Evolutionary conservation across 37 sponge, comb jelly and placozoan genomes (phyloP).

Genomic region (Ephydatia muelleri): DNA sequence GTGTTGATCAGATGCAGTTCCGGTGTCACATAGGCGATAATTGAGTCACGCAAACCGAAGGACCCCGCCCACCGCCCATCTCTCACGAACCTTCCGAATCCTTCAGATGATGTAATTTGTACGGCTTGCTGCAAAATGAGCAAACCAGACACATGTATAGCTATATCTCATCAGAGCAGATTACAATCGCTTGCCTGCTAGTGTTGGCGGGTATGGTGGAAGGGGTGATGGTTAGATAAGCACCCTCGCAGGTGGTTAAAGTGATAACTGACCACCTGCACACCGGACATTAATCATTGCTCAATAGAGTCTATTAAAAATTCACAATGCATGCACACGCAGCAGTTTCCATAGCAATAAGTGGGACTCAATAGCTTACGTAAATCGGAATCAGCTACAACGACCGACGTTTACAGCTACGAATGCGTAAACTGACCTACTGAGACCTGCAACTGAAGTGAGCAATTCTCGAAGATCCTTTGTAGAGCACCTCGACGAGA

Average conservation of each 20-base stretch:
- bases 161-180: too few species aligned
- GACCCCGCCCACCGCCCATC: background rate
- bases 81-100: constrained; percentile 5
- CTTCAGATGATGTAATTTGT: constrained; percentile 15
- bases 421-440: constrained; percentile 31
- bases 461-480: constrained; percentile 64
- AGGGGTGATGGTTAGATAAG: constrained; percentile 18
- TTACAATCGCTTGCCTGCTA: constrained; percentile 4
- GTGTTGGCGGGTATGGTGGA: constrained; percentile 51
- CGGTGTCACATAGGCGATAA: background rate
- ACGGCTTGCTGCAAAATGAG: background rate
- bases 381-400: background rate
- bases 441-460: constrained; percentile 47
- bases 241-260: constrained; percentile 4
- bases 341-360: background rate
- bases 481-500: constrained; percentile 31
- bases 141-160: background rate
- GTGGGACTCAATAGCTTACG: background rate
- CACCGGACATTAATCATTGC: background rate
- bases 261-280: constrained; percentile 41
- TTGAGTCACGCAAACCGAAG: background rate
- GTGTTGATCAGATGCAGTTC: background rate
- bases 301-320: background rate
- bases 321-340: background rate
- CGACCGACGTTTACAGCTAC: background rate